Base-by-base conservation (phyloP, 2,797 vertebrate genomes). In the Poecile montanus region DNA sequence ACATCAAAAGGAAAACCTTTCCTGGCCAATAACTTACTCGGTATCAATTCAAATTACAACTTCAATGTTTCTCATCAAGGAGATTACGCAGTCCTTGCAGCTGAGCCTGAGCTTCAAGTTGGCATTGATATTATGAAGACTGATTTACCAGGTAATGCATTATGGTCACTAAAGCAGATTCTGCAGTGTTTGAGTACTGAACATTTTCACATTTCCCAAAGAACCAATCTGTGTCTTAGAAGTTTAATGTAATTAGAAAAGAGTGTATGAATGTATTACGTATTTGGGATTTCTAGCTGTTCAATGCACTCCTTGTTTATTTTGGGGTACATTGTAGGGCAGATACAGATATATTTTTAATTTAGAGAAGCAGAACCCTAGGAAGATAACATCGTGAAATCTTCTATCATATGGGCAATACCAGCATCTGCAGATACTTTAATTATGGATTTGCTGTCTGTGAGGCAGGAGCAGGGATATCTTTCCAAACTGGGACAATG, bases 31-130 rank as follows among this genome's bases (percentile, higher is more conserved):
- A 97, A 98, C 1, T 45, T 97, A 3, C 29, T 84, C 0, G 4
- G 30, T 26, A 7, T 56, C 16, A 58, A 61, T 73, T 95, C 96
- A 2, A 97, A 96, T 86, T 99, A 99, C 97, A 99, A 96, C 93
- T 99, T 99, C 96, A 99, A 99, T 77, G 87, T 99, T 58, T 99
- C 99, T 85, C 99, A 99, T 95, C 99, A 99, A 96, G 99, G 99
- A 13, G 99, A 99, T 95, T 99, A 98, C 58, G 97, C 99, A 5
- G 99, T 99, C 50, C 98, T 99, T 30, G 99, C 99, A 65, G 99
- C 99, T 65, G 98, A 99, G 76, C 98, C 97, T 60, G 98, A 98
- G 45, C 57, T 97, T 65, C 99, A 99, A 95, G 99, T 99, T 79
- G 99, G 99, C 40, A 97, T 99, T 91, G 99, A 99, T 93, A 93